phyloP scores from a whole-genome alignment of 2,797 vertebrate species.

The Phoebastria nigripes region DNA sequence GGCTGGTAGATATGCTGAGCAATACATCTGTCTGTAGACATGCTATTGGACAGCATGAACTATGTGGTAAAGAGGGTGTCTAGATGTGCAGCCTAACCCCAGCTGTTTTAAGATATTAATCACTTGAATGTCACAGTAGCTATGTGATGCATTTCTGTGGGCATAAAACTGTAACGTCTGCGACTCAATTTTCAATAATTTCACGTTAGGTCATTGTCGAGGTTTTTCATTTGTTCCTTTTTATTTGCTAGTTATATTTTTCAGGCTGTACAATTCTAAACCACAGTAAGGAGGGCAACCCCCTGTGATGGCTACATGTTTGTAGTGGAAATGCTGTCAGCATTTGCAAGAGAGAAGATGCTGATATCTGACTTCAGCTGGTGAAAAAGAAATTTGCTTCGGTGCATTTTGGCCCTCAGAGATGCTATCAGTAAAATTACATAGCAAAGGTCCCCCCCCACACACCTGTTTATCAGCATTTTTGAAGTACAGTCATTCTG shows the following conservation, averaged over 20 bases:
- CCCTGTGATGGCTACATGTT: not conserved
- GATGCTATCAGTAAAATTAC: not conserved
- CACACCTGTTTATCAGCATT: conserved; percentile 4
- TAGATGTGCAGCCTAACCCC: not conserved
- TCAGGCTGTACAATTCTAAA: not conserved
- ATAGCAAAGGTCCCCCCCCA: rapidly evolving
- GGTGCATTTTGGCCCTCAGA: not conserved
- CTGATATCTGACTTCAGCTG: not conserved
- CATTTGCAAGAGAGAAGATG: not conserved
- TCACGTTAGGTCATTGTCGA: not conserved
- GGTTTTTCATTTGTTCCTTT: not conserved
- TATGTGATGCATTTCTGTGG: not conserved
- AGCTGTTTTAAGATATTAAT: not conserved
- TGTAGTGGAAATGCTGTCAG: not conserved
- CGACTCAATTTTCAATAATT: not conserved
- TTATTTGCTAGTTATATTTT: not conserved
- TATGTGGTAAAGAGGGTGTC: not conserved
- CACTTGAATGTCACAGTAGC: not conserved
- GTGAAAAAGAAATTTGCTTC: not conserved
- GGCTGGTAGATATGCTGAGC: not conserved
- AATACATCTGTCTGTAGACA: not conserved
- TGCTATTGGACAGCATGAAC: not conserved
- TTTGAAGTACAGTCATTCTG: conserved; percentile 10
- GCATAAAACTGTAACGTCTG: not conserved
- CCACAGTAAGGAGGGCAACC: not conserved